Evolutionary conservation across 2,797 vertebrate genomes (phyloP).

Genomic region (Rhinoraja longicauda): DNA sequence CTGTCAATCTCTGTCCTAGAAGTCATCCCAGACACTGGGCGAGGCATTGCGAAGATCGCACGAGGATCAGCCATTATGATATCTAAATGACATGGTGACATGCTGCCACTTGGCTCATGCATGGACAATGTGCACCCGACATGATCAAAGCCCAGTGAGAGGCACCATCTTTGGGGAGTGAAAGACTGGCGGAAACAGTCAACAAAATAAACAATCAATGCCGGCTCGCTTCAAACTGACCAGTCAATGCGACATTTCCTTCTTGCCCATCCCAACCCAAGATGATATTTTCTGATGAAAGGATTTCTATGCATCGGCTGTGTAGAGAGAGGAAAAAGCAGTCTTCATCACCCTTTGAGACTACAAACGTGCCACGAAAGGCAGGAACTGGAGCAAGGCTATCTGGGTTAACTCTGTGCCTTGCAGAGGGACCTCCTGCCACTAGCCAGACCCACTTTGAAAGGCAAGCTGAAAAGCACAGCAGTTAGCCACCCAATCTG

Average conservation of each 20-base stretch:
- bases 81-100: not conserved
- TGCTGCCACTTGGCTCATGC: not conserved
- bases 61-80: not conserved
- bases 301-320: too few relatives aligned
- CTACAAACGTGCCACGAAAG: not conserved
- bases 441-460: not conserved
- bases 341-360: not conserved
- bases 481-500: conserved; percentile 47
- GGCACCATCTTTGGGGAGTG: not conserved
- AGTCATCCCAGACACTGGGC: not conserved
- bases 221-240: not conserved
- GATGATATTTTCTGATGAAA: not conserved
- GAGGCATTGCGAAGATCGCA: not conserved
- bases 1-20: too few relatives aligned
- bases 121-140: not conserved
- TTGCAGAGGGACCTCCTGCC: not conserved
- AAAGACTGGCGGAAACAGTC: not conserved
- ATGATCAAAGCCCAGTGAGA: not conserved
- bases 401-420: not conserved
- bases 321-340: not conserved
- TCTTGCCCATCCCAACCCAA: not conserved
- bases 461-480: conserved; percentile 45
- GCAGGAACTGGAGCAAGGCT: not conserved
- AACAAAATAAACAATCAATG: not conserved
- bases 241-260: not conserved